A percentile compares a stretch with the other conserved stretches of the same genome.
Conservation (phyloP, 2,888 invertebrate genomes). For the Myopa tessellatipennis region DNA sequence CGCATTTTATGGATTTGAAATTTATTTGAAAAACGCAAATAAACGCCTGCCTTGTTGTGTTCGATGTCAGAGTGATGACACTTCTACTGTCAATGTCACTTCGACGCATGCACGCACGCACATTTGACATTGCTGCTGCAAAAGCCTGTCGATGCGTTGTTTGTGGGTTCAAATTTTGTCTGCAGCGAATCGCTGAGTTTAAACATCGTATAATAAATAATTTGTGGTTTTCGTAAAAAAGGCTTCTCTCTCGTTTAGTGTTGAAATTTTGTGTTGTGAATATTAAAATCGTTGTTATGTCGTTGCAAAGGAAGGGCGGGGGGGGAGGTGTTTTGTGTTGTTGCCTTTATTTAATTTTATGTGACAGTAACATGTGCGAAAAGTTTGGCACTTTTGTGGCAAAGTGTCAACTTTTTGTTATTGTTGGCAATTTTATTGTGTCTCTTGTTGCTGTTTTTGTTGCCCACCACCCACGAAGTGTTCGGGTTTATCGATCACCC, state of each 20-base stretch:
- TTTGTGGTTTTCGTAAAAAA: not conserved
- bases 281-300: slow-evolving; percentile 20
- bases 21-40: not conserved
- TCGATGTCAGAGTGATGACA: not conserved
- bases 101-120: not conserved
- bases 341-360: slow-evolving; percentile 42
- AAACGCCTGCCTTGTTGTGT: not conserved
- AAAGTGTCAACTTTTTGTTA: slow-evolving; percentile 17
- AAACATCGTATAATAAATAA: not conserved
- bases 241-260: not conserved
- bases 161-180: not conserved
- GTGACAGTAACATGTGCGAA: slow-evolving; percentile 41
- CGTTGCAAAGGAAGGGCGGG: slow-evolving; percentile 32
- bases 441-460: not conserved
- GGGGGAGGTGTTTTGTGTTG: slow-evolving; percentile 47
- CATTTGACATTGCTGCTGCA: not conserved
- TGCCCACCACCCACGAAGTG: too few relatives aligned
- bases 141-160: slow-evolving; percentile 5
- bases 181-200: not conserved
- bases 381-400: slow-evolving; percentile 26
- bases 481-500: too few relatives aligned
- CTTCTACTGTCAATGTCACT: not conserved
- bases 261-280: not conserved
- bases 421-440: not conserved
- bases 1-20: not conserved